phyloP scores from a whole-genome alignment of 2,113 vertebrate species.

The Cheilinus undulatus region DNA sequence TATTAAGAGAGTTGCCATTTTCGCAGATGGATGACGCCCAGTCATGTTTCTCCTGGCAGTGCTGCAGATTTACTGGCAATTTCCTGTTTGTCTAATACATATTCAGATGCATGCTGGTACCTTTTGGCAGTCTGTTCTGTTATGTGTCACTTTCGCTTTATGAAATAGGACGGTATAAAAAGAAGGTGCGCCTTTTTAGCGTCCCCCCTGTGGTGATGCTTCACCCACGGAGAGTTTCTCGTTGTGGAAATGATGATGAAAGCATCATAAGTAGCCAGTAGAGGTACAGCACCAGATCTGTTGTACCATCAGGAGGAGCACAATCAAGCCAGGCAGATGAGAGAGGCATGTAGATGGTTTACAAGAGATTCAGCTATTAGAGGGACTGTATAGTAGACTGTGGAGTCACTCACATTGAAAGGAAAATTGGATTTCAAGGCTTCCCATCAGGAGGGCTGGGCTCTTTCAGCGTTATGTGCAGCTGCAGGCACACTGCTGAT shows the following conservation, averaged over 20 bases:
- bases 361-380: constrained; percentile 17
- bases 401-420: constrained; percentile 43
- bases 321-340: constrained; percentile 15
- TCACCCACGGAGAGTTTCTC: neutral
- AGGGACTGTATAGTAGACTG: neutral
- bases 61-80: constrained; percentile 19
- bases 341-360: neutral
- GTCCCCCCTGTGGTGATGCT: constrained; percentile 4
- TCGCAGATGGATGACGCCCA: constrained; percentile 29
- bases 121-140: constrained; percentile 7
- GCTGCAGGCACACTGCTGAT: constrained; percentile 58
- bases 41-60: constrained; percentile 18
- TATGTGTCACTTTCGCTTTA: constrained; percentile 2
- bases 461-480: constrained; percentile 29
- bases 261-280: constrained; percentile 6
- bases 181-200: neutral
- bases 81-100: constrained; percentile 30
- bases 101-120: constrained; percentile 24
- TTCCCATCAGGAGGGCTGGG: constrained; percentile 47
- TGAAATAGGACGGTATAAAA: constrained; percentile 5
- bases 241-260: constrained; percentile 19
- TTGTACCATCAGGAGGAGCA: constrained; percentile 22
- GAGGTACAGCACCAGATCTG: constrained; percentile 22
- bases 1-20: constrained; percentile 19
- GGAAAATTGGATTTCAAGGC: constrained; percentile 65